Percentiles rank a stretch among this genome's conserved stretches.
Evolutionary conservation across 2,113 vertebrate genomes (phyloP).

Genomic region (Cromileptes altivelis): DNA sequence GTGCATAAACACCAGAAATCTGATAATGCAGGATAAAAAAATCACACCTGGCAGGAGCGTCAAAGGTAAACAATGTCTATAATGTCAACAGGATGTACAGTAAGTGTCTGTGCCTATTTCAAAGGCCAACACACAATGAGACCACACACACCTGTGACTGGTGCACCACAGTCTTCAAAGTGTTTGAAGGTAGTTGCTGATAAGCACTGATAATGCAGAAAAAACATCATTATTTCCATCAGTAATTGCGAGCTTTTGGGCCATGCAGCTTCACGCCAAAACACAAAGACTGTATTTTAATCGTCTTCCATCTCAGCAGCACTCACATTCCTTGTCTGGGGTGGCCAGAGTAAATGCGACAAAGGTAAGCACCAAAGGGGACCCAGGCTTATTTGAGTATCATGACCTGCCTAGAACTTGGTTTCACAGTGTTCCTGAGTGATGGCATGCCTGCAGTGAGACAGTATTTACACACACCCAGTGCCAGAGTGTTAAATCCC

Average conservation of each 20-base stretch:
- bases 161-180: background rate
- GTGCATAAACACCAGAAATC: slow-evolving; percentile 11
- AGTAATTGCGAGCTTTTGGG: background rate
- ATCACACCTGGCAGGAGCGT: slow-evolving; percentile 52
- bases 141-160: slow-evolving; percentile 58
- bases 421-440: slow-evolving; percentile 40
- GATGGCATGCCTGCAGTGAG: slow-evolving; percentile 41
- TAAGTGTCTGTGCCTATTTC: slow-evolving; percentile 28
- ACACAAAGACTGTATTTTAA: slow-evolving; percentile 29
- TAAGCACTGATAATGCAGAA: background rate
- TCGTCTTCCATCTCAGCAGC: slow-evolving; percentile 32
- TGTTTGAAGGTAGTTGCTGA: background rate
- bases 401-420: slow-evolving; percentile 15
- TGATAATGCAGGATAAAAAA: slow-evolving; percentile 26
- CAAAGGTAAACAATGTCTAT: slow-evolving; percentile 20
- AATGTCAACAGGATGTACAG: slow-evolving; percentile 66
- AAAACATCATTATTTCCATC: background rate
- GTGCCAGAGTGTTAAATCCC: slow-evolving; percentile 63
- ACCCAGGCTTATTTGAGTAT: slow-evolving; percentile 13
- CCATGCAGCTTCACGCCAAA: slow-evolving; percentile 16
- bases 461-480: slow-evolving; percentile 42
- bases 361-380: background rate
- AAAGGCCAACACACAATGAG: slow-evolving; percentile 48
- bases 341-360: slow-evolving; percentile 25
- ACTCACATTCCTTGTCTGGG: slow-evolving; percentile 53